Base-by-base conservation (phyloP, 1,140 invertebrate species). In the Zaprionus capensis region DNA sequence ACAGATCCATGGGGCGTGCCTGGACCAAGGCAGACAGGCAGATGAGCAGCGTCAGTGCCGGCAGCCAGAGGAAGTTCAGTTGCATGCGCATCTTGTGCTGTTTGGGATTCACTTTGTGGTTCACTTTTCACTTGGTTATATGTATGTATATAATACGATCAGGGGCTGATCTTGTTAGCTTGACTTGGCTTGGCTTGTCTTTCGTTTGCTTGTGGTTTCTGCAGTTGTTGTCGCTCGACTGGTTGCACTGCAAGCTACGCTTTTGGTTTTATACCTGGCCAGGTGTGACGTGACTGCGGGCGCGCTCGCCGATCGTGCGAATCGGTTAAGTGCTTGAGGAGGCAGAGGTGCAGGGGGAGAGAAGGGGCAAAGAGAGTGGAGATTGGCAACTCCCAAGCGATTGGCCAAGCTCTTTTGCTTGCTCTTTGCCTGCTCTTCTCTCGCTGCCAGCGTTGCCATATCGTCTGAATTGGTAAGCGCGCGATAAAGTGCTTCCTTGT, bases 1-100 rank as follows among this genome's bases (percentile, higher is more conserved):
- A 92, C 36, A 92, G 84, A 75, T 92, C 91, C 90, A 91, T 87
- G 34, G 91, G 91, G 28, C 74, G 80, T 6, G 87, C 64, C 49
- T 85, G 63, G 24, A 5, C 59, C 12, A 15, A 9, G 20, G 3
- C 2, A 20, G 46, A 12, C 5, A 46, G 41, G 31, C 72, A 22
- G 15, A 78, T 7, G 17, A 83, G 36, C 57, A 79, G 36, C 15
- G 51, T 34, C 53, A 11, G 66, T 55, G 44, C 53, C 57, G 1
- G 46, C 20, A 51, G 46, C 20, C 17, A 20, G 46, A 79, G 7
- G 28, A 63, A 56, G 77, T 71, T 77, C 62, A 91, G 36, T 63
- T 78, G 82, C 14, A 24, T 20, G 6, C 20, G 22, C 46, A 51
- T 51, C 20, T 51, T 22, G 7, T 24, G 46, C 20, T 12, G 9